A percentile compares a stretch with the other conserved stretches of the same genome.
These are phyloP conservation scores for Phoeniculus purpureus DNA, from an alignment of 2,797 vertebrate species.

Conservation along the genomic window DNA sequence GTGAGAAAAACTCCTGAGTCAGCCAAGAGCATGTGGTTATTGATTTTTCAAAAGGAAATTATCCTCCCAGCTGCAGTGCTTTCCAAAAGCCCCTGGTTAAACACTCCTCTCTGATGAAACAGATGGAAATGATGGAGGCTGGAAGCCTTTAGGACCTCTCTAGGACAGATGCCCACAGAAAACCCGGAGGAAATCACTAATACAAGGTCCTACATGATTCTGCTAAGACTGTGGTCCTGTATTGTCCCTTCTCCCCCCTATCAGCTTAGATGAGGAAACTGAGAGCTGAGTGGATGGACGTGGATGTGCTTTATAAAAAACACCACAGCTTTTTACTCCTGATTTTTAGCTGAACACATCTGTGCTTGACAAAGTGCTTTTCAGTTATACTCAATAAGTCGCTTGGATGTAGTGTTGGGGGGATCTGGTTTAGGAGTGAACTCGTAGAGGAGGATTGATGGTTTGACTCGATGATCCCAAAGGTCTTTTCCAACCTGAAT, in stretches of 20 bases:
- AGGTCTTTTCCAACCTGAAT: too few relatives aligned
- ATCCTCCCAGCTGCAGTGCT: neutral
- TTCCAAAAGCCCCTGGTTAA: constrained; percentile 2
- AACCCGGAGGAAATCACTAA: neutral
- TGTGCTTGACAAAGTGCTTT: neutral
- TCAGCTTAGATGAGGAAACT: neutral
- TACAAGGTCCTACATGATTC: neutral
- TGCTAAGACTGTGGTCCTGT: neutral
- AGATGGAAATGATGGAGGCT: neutral
- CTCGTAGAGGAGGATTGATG: too few relatives aligned
- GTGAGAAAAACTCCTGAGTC: neutral
- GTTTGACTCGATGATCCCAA: too few relatives aligned
- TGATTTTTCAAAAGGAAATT: constrained; percentile 33
- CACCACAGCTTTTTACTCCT: neutral
- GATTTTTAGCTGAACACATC: neutral
- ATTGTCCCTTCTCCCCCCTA: neutral
- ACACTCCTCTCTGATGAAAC: neutral
- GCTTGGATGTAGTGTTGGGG: too few relatives aligned
- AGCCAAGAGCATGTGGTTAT: neutral
- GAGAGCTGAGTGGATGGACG: neutral
- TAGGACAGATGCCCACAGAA: neutral
- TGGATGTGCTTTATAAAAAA: neutral
- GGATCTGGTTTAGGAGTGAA: too few relatives aligned
- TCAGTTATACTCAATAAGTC: neutral
- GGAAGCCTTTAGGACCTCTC: neutral